phyloP scores from a whole-genome alignment of 2,113 vertebrate genomes.

The Gymnarchus niloticus region DNA sequence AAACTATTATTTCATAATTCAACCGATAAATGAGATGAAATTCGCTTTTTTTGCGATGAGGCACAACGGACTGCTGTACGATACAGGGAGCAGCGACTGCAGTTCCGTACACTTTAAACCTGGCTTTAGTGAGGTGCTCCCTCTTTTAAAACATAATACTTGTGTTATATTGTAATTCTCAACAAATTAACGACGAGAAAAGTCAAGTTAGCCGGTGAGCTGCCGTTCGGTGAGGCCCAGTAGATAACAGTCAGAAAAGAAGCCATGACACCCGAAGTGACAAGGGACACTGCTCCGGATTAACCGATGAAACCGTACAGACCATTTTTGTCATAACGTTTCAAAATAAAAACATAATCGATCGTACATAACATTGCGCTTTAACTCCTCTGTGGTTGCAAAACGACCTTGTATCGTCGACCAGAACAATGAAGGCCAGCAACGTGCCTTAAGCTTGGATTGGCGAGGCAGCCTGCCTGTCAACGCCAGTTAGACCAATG shows the following conservation, averaged over 20 bases:
- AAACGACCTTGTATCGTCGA: not conserved
- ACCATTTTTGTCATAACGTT: not conserved
- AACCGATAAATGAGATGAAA: not conserved
- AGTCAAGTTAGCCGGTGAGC: not conserved
- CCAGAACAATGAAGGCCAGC: not conserved
- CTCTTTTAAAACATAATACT: not conserved
- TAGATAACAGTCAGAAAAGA: not conserved
- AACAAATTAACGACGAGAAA: not conserved
- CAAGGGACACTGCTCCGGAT: not conserved
- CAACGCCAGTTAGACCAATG: not conserved
- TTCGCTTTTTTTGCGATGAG: not conserved
- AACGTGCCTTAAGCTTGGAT: not conserved
- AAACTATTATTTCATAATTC: not conserved
- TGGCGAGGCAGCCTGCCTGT: not conserved
- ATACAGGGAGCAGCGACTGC: not conserved
- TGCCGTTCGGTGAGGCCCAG: not conserved
- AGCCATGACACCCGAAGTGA: not conserved
- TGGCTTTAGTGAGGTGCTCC: not conserved
- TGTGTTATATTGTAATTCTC: not conserved
- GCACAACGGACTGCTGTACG: not conserved
- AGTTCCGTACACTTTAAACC: not conserved
- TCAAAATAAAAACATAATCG: not conserved
- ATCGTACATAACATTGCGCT: not conserved
- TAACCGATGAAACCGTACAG: too few relatives aligned
- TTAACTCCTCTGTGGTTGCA: not conserved